Evolutionary conservation across 1,140 invertebrate species (phyloP).

Genomic region (Archivesica marissinica): DNA sequence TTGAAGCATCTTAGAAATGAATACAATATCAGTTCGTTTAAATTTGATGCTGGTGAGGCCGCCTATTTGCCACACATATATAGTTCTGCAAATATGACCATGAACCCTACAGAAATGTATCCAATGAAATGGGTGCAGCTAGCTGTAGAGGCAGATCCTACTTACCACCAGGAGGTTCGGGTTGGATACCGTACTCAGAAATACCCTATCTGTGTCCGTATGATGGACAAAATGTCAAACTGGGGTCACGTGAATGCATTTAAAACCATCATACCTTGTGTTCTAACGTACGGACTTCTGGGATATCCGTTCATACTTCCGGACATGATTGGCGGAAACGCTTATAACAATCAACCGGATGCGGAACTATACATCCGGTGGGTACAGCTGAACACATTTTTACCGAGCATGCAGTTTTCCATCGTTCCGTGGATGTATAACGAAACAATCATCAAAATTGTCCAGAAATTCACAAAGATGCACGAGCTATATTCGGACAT

Average conservation of each 20-base stretch:
- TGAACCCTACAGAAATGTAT: constrained; percentile 77
- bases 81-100: constrained; percentile 29
- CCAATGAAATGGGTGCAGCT: constrained; percentile 73
- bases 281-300: constrained; percentile 92
- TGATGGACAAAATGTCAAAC: constrained; percentile 93
- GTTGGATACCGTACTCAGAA: constrained; percentile 92
- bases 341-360: constrained; percentile 86
- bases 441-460: constrained; percentile 87
- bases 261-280: constrained; percentile 92
- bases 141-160: constrained; percentile 86
- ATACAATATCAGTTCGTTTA: constrained; percentile 91
- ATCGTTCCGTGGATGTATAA: constrained; percentile 95
- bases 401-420: constrained; percentile 95
- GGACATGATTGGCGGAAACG: constrained; percentile 97
- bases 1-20: constrained; percentile 86
- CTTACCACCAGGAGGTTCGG: constrained; percentile 89
- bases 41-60: constrained; percentile 96
- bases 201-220: constrained; percentile 92
- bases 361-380: constrained; percentile 95
- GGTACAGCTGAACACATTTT: constrained; percentile 93
- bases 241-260: constrained; percentile 93
- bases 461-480: constrained; percentile 88
- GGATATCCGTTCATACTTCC: constrained; percentile 95
- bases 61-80: constrained; percentile 89
- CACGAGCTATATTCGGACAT: constrained; percentile 87